Base-by-base conservation (phyloP, 1,140 invertebrate species). In the Maconellicoccus hirsutus region DNA sequence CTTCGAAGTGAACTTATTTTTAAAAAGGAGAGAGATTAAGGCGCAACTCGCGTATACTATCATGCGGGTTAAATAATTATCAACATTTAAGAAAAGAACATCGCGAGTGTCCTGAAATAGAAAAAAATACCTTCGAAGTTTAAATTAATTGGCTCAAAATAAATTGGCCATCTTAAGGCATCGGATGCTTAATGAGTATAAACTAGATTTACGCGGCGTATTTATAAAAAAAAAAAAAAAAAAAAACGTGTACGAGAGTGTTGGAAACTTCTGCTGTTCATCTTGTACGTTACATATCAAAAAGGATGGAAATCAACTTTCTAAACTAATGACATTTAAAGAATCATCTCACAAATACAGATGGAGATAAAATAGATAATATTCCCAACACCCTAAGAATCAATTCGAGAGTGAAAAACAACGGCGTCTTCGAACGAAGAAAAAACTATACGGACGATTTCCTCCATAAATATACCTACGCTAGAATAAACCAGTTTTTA, bases 391-490 rank as follows among this genome's bases (percentile, higher is more conserved):
- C 42, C n/a, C 42, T 52, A 52, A 52, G 42, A 52, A 52, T 52
- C 42, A 52, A 52, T 52, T 19, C 42, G 42, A 14, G 42, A 19
- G n/a, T 19, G 42, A 52, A 14, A 52, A 19, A 52, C 12, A 19
- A 52, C 42, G 42, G n/a, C 6, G 42, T 8, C 42, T 2, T 8
- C 42, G 29, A 33, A 12, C 12, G 42, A 16, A 19, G 42, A 52
- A 52, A 52, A 52, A 52, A 52, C n/a, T 52, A 52, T 52, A 19
- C 42, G 42, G 61, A 66, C 61, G 22, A 66, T 66, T 66, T 66
- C 61, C 61, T 66, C 19, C 61, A 66, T 66, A 66, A 66, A 66
- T 66, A 66, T 66, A 25, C 61, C 61, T 66, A 66, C 61, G 61
- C 61, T 66, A 8, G 22, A 66, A 66, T 66, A 66, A 66, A 66